A percentile compares a stretch with the other conserved stretches of the same genome.
Evolutionary conservation across 37 sponge, comb jelly and placozoan genomes (phyloP).

Genomic region (Haliclona indistincta): DNA sequence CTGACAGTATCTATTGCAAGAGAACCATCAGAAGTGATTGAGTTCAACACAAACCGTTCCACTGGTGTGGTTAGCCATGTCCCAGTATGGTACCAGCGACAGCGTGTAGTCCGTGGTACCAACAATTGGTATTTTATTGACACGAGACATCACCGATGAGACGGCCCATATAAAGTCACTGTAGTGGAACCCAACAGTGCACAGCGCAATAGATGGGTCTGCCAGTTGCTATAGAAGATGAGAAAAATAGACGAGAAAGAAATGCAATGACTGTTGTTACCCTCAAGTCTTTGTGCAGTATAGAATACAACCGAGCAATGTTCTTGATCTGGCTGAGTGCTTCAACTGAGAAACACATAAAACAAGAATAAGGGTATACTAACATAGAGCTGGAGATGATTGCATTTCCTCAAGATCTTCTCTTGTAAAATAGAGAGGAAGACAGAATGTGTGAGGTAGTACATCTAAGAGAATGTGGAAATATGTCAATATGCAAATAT

Average conservation of each 20-base stretch:
- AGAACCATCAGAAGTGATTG: background rate
- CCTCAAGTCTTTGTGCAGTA: constrained; percentile 59
- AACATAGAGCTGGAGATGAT: constrained; percentile 61
- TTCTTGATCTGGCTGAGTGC: constrained; percentile 58
- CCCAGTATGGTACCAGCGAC: constrained; percentile 83
- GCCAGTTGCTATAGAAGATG: constrained; percentile 2
- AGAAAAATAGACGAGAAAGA: background rate
- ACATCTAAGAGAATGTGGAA: constrained; percentile 44
- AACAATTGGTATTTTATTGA: constrained; percentile 63
- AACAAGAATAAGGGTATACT: background rate
- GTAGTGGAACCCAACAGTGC: constrained; percentile 53
- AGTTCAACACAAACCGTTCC: background rate
- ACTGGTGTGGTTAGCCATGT: constrained; percentile 69
- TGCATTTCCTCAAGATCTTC: constrained; percentile 55
- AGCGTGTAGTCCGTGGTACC: background rate
- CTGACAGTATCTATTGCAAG: constrained; percentile 39
- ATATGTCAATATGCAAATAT: constrained; percentile 5
- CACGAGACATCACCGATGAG: constrained; percentile 73
- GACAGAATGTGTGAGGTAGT: constrained; percentile 52
- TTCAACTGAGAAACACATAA: constrained; percentile 35
- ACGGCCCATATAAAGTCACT: constrained; percentile 80
- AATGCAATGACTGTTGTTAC: constrained; percentile 8
- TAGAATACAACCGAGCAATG: constrained; percentile 62
- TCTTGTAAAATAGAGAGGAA: constrained; percentile 67
- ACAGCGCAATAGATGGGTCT: constrained; percentile 25